Percentiles rank a stretch among this genome's conserved stretches.
Conservation (phyloP, 2,113 vertebrate genomes). For the Actinemys pallida region DNA sequence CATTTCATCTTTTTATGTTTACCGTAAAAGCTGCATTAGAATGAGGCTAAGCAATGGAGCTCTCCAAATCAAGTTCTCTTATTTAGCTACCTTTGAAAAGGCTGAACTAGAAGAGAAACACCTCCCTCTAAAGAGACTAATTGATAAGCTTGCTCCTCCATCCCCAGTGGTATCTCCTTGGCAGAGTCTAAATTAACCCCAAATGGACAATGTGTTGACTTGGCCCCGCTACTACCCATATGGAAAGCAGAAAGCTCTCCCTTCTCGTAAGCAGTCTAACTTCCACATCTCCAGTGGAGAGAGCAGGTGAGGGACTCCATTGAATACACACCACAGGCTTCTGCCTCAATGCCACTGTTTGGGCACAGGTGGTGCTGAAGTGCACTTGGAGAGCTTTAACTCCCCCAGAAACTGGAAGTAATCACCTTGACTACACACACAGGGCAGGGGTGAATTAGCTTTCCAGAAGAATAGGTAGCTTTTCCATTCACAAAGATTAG, state of each 20-base stretch:
- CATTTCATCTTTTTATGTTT: constrained; percentile 17
- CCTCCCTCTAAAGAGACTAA: not conserved
- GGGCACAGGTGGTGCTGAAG: not conserved
- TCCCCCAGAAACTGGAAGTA: not conserved
- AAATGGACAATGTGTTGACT: not conserved
- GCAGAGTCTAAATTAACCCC: not conserved
- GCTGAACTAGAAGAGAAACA: not conserved
- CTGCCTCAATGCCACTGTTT: not conserved
- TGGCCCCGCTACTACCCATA: not conserved
- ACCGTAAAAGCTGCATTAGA: not conserved
- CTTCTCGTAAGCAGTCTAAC: not conserved
- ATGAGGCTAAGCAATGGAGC: not conserved
- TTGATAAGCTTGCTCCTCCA: not conserved
- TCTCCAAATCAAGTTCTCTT: not conserved
- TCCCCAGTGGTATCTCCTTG: not conserved
- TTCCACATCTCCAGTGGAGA: not conserved
- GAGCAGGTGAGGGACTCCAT: not conserved
- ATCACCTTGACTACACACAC: not conserved
- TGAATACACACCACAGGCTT: not conserved
- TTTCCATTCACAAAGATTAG: not conserved
- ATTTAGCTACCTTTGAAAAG: not conserved
- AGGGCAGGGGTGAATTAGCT: not conserved
- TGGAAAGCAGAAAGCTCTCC: not conserved
- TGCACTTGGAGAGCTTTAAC: not conserved
- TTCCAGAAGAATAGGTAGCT: not conserved